Conservation (phyloP, 1,140 invertebrate species). For the Ceratina australensis region DNA sequence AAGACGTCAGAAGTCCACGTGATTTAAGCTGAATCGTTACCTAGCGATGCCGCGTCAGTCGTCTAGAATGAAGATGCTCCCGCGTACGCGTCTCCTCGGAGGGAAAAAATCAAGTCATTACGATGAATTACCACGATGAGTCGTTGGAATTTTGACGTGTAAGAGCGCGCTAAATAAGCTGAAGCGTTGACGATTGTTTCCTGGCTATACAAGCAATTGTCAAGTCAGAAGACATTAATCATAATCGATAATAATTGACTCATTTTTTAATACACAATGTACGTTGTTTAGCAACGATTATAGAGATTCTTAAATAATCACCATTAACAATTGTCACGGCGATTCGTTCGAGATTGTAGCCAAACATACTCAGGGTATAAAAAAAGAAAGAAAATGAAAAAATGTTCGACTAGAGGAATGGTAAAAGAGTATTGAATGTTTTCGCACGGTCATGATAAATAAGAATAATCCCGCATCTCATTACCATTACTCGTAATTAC, state of each 20-base stretch:
- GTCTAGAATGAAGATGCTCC: constrained; percentile 12
- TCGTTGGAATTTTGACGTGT: background rate
- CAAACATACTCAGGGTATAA: background rate
- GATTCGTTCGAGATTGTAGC: constrained; percentile 10
- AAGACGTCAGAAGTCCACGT: constrained; percentile 11
- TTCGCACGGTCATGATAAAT: background rate
- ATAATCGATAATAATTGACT: background rate
- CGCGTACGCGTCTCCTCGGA: background rate
- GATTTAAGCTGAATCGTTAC: constrained; percentile 7
- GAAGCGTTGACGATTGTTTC: background rate
- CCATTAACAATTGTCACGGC: background rate
- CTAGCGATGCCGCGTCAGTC: background rate
- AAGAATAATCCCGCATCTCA: background rate
- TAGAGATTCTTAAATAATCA: constrained; percentile 52
- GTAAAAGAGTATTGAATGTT: constrained; percentile 12
- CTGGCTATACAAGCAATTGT: too few species aligned
- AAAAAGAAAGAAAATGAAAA: background rate
- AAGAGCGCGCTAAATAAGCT: background rate
- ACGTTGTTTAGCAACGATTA: background rate
- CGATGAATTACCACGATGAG: background rate
- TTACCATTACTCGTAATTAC: constrained; percentile 1
- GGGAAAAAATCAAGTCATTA: background rate
- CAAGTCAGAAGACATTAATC: background rate
- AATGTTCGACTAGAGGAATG: constrained; percentile 10
- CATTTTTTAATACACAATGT: background rate